A percentile compares a stretch with the other conserved stretches of the same genome.
These are phyloP conservation scores for Lordiphosa stackelbergi DNA, from an alignment of 1,140 invertebrate genomes.

Conservation along the genomic window DNA sequence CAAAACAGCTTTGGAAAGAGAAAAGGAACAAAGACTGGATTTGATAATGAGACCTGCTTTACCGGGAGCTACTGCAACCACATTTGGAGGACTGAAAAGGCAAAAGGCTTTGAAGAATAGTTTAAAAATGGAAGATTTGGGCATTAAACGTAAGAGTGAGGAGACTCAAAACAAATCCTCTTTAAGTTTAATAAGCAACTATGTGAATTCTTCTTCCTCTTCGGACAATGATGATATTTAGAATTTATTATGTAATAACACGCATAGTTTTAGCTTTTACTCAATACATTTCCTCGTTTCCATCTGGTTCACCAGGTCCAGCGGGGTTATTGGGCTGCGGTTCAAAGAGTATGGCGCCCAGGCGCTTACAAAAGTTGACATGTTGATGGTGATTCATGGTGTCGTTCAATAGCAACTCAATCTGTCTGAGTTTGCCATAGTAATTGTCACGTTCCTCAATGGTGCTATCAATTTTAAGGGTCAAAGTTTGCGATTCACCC, in stretches of 20 bases:
- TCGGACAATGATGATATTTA: background rate
- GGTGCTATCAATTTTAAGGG: slow-evolving; percentile 2
- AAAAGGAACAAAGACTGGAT: slow-evolving; percentile 78
- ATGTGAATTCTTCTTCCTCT: slow-evolving; percentile 11
- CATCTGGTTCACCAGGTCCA: no score
- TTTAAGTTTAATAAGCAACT: slow-evolving; percentile 59
- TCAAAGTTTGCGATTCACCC: slow-evolving; percentile 23
- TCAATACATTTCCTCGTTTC: no score
- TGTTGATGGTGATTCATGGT: slow-evolving; percentile 23
- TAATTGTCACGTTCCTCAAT: slow-evolving; percentile 41
- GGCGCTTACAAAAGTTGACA: slow-evolving; percentile 43
- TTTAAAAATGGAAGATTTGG: slow-evolving; percentile 59
- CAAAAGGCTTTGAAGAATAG: slow-evolving; percentile 78
- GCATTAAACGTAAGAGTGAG: slow-evolving; percentile 53
- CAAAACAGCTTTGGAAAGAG: slow-evolving; percentile 77
- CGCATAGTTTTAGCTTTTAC: no score
- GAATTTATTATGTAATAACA: no score
- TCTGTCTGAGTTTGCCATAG: slow-evolving; percentile 47
- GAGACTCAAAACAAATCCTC: background rate
- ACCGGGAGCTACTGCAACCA: slow-evolving; percentile 80
- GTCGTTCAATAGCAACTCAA: slow-evolving; percentile 43
- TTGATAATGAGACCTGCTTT: slow-evolving; percentile 80
- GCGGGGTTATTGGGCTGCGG: no score
- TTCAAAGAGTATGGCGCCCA: slow-evolving; percentile 45
- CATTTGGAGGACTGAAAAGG: slow-evolving; percentile 77